These are phyloP conservation scores for Melanerpes aurifrons DNA, from an alignment of 2,113 vertebrate genomes.

Conservation along the genomic window DNA sequence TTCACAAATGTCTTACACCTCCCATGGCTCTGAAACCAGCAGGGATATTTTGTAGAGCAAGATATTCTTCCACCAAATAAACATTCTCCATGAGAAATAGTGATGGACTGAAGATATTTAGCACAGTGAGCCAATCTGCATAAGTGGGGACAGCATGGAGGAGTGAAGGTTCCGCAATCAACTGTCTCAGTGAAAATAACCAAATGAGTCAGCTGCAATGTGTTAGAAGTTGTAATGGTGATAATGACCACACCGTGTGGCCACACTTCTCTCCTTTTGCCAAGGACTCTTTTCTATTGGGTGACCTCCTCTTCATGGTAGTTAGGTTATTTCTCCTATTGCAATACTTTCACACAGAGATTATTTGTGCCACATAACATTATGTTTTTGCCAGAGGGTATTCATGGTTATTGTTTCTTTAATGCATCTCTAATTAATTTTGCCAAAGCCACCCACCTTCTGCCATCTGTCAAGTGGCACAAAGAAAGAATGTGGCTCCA, in stretches of 20 bases:
- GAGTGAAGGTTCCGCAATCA: neutral
- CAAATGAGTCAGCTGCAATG: neutral
- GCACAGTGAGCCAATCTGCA: neutral
- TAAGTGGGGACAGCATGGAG: neutral
- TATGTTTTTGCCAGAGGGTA: neutral
- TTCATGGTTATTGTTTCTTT: slow-evolving; percentile 5
- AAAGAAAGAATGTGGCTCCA: slow-evolving; percentile 8
- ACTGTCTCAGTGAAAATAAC: neutral
- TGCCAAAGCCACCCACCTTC: slow-evolving; percentile 16
- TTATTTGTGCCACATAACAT: slow-evolving; percentile 1
- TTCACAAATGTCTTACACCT: neutral
- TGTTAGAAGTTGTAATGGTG: neutral
- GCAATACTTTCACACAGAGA: neutral
- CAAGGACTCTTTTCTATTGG: neutral
- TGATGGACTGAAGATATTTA: neutral
- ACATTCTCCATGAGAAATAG: neutral
- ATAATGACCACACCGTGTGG: neutral
- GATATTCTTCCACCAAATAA: neutral
- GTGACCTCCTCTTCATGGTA: neutral
- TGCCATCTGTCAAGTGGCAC: neutral
- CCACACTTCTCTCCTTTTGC: neutral
- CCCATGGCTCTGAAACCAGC: neutral
- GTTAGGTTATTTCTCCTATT: neutral
- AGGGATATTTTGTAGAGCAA: neutral
- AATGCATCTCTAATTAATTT: neutral